These are phyloP conservation scores for Cyanoramphus novaezelandiae DNA, from an alignment of 2,113 vertebrate species.

Conservation along the genomic window DNA sequence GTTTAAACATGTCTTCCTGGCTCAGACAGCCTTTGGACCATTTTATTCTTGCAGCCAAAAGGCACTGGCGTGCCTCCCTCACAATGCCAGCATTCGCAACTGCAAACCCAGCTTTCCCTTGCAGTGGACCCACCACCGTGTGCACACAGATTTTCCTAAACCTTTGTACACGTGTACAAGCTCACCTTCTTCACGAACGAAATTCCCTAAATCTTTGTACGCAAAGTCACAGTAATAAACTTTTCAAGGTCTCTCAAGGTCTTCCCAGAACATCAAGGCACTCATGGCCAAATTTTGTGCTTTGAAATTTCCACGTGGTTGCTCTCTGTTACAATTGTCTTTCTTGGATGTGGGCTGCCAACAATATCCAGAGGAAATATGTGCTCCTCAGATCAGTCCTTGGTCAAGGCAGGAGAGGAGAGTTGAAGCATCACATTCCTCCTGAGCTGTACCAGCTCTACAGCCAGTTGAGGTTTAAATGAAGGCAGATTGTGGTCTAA, in stretches of 20 bases:
- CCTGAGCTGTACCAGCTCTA: background rate
- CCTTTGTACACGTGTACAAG: background rate
- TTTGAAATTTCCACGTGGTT: background rate
- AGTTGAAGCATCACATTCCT: background rate
- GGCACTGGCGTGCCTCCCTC: accelerated
- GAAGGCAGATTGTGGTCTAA: background rate
- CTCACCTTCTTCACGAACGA: background rate
- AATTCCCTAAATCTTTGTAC: background rate
- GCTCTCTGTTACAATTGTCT: background rate
- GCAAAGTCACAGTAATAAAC: background rate
- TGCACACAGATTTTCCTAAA: background rate
- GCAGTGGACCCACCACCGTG: accelerated
- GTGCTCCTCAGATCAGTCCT: background rate
- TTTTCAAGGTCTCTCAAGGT: background rate
- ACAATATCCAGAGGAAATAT: background rate
- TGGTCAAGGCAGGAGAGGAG: background rate
- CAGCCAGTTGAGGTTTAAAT: background rate
- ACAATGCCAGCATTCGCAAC: accelerated
- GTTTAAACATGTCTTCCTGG: background rate
- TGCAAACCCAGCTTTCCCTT: background rate
- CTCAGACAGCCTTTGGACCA: background rate
- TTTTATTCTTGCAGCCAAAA: background rate
- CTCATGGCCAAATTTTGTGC: background rate
- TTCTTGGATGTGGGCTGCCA: background rate
- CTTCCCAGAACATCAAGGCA: background rate